Evolutionary conservation across 2,797 vertebrate genomes (phyloP).

Genomic region (Sternotherus odoratus): DNA sequence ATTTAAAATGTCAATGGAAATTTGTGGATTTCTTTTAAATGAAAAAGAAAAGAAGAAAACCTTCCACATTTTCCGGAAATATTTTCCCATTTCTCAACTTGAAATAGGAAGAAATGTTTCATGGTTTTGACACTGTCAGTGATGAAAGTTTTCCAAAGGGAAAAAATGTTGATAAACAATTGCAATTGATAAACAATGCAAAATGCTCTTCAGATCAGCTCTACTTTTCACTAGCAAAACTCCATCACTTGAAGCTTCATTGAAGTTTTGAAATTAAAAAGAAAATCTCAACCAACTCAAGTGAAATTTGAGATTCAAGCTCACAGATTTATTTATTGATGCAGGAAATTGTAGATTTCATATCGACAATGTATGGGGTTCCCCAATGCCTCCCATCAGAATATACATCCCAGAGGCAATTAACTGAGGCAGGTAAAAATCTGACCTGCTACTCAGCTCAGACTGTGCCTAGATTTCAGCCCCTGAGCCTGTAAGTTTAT

Average conservation of each 20-base stretch:
- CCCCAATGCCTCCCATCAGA: neutral
- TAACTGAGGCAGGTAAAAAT: neutral
- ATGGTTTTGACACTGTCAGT: neutral
- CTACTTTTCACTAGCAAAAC: neutral
- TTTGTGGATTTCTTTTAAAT: neutral
- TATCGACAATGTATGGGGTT: neutral
- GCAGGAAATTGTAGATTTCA: neutral
- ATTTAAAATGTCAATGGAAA: neutral
- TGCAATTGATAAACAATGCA: neutral
- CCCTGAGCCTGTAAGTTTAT: neutral
- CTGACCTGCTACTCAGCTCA: neutral
- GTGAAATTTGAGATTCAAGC: neutral
- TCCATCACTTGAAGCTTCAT: neutral
- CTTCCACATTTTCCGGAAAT: neutral
- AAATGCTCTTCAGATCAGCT: neutral
- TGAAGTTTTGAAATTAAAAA: neutral
- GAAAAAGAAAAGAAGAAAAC: neutral
- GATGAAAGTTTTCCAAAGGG: neutral
- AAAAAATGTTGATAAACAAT: neutral
- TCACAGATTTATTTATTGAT: neutral
- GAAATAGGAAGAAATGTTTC: neutral
- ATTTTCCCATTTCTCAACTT: neutral
- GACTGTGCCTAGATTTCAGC: neutral
- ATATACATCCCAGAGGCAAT: neutral
- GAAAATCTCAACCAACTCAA: neutral